phyloP scores from a whole-genome alignment of 2,797 vertebrate species.

The Acanthurus leucopareius region DNA sequence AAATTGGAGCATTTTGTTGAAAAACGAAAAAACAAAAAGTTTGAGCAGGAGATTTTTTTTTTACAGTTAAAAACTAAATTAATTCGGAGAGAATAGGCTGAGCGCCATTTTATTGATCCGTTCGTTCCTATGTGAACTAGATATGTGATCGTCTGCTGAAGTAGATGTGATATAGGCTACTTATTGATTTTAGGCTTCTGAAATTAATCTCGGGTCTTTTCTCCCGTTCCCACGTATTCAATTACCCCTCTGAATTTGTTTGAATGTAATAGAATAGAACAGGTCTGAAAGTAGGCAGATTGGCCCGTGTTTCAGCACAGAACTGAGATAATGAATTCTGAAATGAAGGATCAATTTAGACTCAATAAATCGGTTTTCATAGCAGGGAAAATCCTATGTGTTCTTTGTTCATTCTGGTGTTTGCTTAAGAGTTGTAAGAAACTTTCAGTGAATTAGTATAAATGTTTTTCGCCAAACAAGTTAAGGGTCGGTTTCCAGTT shows the following conservation, averaged over 20 bases:
- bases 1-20: background rate
- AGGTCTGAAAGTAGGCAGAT: slow-evolving; percentile 27
- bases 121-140: slow-evolving; percentile 65
- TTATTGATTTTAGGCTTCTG: slow-evolving; percentile 77
- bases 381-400: background rate
- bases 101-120: slow-evolving; percentile 74
- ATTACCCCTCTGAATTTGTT: slow-evolving; percentile 54
- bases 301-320: background rate
- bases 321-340: background rate
- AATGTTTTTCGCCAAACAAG: too few species aligned
- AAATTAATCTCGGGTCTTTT: slow-evolving; percentile 75
- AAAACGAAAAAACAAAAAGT: background rate
- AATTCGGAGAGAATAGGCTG: slow-evolving; percentile 50
- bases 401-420: too few species aligned
- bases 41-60: too few species aligned
- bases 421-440: too few species aligned
- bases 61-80: slow-evolving; percentile 39
- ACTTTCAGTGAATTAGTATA: too few species aligned
- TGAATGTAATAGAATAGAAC: slow-evolving; percentile 33
- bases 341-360: background rate
- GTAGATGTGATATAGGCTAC: slow-evolving; percentile 72
- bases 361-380: background rate
- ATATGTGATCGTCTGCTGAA: slow-evolving; percentile 78
- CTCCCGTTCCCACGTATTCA: slow-evolving; percentile 71
- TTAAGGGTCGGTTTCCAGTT: background rate